Conservation (phyloP, 1,140 invertebrate species). For the Drosophila yakuba region DNA sequence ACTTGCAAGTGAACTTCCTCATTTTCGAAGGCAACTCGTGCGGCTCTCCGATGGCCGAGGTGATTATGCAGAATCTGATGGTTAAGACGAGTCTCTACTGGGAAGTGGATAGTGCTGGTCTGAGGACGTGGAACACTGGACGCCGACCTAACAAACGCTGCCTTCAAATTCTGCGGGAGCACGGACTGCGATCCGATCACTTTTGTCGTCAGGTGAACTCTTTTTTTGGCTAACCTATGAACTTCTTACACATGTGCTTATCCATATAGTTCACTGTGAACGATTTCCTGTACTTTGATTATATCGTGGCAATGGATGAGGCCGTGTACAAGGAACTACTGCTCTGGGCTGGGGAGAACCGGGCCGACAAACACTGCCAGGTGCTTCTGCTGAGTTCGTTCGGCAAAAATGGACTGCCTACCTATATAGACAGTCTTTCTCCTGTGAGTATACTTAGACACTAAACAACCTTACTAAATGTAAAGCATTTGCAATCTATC, state of each 20-base stretch:
- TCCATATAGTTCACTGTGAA: conserved; percentile 31
- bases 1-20: no score
- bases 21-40: conserved; percentile 60
- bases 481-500: background rate
- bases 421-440: conserved; percentile 23
- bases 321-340: conserved; percentile 58
- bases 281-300: conserved; percentile 66
- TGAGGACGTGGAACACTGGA: conserved; percentile 68
- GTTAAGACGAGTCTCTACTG: conserved; percentile 70
- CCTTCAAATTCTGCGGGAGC: conserved; percentile 45
- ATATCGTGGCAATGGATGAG: conserved; percentile 60
- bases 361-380: background rate
- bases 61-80: conserved; percentile 69
- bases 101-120: conserved; percentile 69
- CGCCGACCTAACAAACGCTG: conserved; percentile 56
- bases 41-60: conserved; percentile 68
- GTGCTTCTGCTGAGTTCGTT: conserved; percentile 32
- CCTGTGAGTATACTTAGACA: conserved; percentile 27
- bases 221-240: no score
- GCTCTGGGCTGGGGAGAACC: conserved; percentile 39
- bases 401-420: conserved; percentile 8
- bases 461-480: no score
- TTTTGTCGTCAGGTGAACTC: conserved; percentile 54
- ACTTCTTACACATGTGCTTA: no score
- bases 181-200: conserved; percentile 63